phyloP scores from a whole-genome alignment of 1,140 invertebrate species.

The Heliconius hewitsoni region DNA sequence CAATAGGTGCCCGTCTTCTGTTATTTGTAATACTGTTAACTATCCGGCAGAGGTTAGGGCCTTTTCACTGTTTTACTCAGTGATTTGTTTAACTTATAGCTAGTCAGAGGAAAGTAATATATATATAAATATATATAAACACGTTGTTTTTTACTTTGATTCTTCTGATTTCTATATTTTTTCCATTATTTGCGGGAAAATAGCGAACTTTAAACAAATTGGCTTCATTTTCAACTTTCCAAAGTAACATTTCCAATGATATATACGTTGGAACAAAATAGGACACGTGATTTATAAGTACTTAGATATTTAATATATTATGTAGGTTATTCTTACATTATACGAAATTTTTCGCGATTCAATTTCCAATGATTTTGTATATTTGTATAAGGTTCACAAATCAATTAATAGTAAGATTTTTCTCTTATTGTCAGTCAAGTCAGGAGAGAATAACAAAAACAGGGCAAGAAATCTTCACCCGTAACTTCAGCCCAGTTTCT shows the following conservation, averaged over 20 bases:
- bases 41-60: constrained; percentile 51
- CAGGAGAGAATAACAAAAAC: constrained; percentile 43
- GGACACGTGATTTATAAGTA: too few species aligned
- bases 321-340: too few species aligned
- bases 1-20: constrained; percentile 47
- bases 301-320: too few species aligned
- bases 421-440: constrained; percentile 27
- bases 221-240: not conserved
- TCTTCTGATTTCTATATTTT: too few species aligned
- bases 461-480: constrained; percentile 37
- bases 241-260: too few species aligned
- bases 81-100: too few species aligned
- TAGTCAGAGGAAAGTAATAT: not conserved
- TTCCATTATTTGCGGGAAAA: too few species aligned
- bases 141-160: too few species aligned
- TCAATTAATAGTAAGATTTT: not conserved
- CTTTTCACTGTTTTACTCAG: not conserved
- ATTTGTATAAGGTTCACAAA: not conserved
- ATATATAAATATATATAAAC: not conserved
- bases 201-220: not conserved
- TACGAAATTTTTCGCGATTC: too few species aligned
- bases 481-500: constrained; percentile 1
- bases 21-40: constrained; percentile 57
- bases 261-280: too few species aligned
- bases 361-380: too few species aligned